phyloP scores from a whole-genome alignment of 2,113 vertebrate species.

The Sardina pilchardus region DNA sequence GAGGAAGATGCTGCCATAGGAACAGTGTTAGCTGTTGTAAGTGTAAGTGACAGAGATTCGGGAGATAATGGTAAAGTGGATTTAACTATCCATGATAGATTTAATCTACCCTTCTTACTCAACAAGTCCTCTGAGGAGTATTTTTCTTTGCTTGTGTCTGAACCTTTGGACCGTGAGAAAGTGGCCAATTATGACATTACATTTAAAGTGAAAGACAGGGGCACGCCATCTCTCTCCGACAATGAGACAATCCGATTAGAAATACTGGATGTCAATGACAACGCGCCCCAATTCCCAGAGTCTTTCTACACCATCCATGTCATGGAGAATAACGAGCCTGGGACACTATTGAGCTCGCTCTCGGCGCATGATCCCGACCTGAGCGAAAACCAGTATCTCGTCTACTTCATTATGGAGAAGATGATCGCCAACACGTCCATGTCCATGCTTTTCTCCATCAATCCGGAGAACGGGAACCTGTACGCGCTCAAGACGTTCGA shows the following conservation, averaged over 20 bases:
- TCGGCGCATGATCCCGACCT: constrained; percentile 62
- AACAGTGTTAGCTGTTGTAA: constrained; percentile 63
- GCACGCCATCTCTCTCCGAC: constrained; percentile 54
- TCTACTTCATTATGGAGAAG: constrained; percentile 61
- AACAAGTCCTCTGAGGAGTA: constrained; percentile 57
- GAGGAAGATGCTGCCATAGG: constrained; percentile 63
- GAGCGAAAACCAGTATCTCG: constrained; percentile 59
- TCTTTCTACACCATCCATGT: constrained; percentile 58
- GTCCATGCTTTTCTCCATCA: constrained; percentile 64
- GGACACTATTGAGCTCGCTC: constrained; percentile 57
- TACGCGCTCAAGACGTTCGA: constrained; percentile 63
- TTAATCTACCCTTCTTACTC: constrained; percentile 60
- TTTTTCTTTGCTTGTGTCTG: constrained; percentile 69
- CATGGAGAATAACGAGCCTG: constrained; percentile 61
- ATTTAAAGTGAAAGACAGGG: constrained; percentile 58
- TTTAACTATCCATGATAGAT: constrained; percentile 65
- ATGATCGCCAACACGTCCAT: constrained; percentile 55
- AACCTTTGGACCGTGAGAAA: constrained; percentile 61
- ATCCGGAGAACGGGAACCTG: constrained; percentile 62
- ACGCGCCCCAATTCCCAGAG: constrained; percentile 53
- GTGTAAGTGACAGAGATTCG: constrained; percentile 63
- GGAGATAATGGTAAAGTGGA: constrained; percentile 62
- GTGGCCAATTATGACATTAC: constrained; percentile 57
- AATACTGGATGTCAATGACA: constrained; percentile 61
- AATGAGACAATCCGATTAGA: constrained; percentile 62